Percentiles rank a stretch among this genome's conserved stretches.
Evolutionary conservation across 2,888 invertebrate genomes (phyloP).

Genomic region (Microchrysa polita): DNA sequence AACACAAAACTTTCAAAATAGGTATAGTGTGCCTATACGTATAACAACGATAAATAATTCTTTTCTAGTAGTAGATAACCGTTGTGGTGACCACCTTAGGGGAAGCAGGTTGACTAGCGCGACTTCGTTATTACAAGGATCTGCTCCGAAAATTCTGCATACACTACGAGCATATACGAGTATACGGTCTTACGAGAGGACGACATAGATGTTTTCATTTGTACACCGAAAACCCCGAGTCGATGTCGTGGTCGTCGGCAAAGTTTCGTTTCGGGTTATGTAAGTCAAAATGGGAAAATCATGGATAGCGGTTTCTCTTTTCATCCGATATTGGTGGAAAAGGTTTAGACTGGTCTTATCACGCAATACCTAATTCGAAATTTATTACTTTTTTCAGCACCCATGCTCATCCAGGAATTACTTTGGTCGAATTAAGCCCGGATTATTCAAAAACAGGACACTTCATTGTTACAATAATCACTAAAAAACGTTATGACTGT

Average conservation of each 20-base stretch:
- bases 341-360: too few species aligned
- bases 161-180: too few species aligned
- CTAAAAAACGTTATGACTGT: too few species aligned
- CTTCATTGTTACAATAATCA: too few species aligned
- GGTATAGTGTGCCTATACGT: not conserved
- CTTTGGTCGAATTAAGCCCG: too few species aligned
- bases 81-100: too few species aligned
- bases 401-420: too few species aligned
- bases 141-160: too few species aligned
- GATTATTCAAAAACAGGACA: too few species aligned
- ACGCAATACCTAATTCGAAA: too few species aligned
- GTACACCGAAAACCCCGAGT: not conserved
- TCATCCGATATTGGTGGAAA: not conserved
- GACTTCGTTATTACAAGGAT: conserved; percentile 9
- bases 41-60: not conserved
- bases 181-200: too few species aligned
- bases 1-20: conserved; percentile 39
- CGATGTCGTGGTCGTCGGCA: not conserved
- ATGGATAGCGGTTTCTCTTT: not conserved
- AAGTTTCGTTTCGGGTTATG: conserved; percentile 32
- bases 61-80: not conserved
- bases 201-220: conserved; percentile 15
- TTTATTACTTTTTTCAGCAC: too few species aligned
- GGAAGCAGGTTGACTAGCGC: not conserved
- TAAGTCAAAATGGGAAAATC: conserved; percentile 46